Percentiles rank a stretch among this genome's conserved stretches.
phyloP scores from a whole-genome alignment of 2,797 vertebrate genomes.

The Steatocranus sp. region DNA sequence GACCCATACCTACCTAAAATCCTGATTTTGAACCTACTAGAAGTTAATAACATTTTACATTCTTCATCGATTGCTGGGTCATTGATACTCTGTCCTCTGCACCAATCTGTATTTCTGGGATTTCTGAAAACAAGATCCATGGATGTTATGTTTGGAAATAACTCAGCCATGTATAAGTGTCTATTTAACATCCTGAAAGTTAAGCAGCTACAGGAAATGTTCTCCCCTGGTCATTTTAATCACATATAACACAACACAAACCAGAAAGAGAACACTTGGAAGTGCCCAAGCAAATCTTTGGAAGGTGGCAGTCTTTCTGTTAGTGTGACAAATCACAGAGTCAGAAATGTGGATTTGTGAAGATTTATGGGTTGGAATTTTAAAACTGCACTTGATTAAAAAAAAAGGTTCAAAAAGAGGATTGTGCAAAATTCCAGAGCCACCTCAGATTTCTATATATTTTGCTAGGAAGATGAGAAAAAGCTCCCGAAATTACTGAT shows the following conservation, averaged over 20 bases:
- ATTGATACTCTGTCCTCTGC: not conserved
- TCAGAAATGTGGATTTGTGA: not conserved
- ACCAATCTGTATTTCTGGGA: not conserved
- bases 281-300: not conserved
- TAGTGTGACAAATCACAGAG: not conserved
- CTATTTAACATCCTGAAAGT: not conserved
- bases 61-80: not conserved
- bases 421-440: not conserved
- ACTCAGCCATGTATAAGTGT: not conserved
- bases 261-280: not conserved
- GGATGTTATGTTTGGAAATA: not conserved
- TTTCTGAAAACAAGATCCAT: not conserved
- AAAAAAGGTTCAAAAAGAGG: not conserved
- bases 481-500: not conserved
- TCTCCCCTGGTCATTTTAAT: not conserved
- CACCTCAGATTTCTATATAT: not conserved
- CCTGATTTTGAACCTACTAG: not conserved
- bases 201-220: not conserved
- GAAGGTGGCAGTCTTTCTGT: not conserved
- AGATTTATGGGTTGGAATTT: not conserved
- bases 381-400: not conserved
- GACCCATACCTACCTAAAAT: not conserved
- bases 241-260: not conserved
- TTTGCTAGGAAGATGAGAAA: not conserved
- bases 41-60: not conserved